phyloP scores from a whole-genome alignment of 2,888 invertebrate genomes.

The Temnothorax rugatulus region DNA sequence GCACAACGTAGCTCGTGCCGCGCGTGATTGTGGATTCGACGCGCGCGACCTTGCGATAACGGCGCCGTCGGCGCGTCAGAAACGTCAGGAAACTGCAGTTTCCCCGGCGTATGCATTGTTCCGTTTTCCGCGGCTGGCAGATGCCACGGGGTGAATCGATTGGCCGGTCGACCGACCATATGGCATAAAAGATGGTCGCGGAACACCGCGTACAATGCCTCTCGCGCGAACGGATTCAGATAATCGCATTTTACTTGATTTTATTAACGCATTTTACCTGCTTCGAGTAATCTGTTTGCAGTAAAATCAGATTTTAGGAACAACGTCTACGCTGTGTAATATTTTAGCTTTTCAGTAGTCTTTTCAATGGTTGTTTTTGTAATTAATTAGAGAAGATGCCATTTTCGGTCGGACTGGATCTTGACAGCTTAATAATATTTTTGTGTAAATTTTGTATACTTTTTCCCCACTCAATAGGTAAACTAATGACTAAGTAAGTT shows the following conservation, averaged over 20 bases:
- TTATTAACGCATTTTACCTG: not conserved
- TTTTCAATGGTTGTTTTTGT: not conserved
- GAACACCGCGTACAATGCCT: not conserved
- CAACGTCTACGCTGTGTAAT: not conserved
- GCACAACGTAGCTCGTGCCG: constrained; percentile 41
- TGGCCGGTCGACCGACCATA: constrained; percentile 45
- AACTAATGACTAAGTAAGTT: no score
- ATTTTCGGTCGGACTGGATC: no score
- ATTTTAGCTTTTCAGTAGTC: not conserved
- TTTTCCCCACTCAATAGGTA: no score
- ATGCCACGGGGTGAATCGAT: constrained; percentile 54
- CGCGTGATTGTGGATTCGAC: constrained; percentile 52
- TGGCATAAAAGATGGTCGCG: constrained; percentile 40
- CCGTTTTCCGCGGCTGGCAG: constrained; percentile 57
- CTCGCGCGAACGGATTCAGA: constrained; percentile 5
- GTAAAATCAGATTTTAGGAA: not conserved
- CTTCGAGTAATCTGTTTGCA: not conserved
- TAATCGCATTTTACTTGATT: constrained; percentile 8
- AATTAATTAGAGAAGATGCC: no score
- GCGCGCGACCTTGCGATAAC: constrained; percentile 66
- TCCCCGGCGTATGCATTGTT: constrained; percentile 59
- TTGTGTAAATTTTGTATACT: no score
- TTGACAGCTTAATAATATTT: no score
- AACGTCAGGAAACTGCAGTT: constrained; percentile 50
- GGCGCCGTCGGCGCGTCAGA: constrained; percentile 57